Base-by-base conservation (phyloP, 2,888 invertebrate species). In the Sesia bembeciformis region DNA sequence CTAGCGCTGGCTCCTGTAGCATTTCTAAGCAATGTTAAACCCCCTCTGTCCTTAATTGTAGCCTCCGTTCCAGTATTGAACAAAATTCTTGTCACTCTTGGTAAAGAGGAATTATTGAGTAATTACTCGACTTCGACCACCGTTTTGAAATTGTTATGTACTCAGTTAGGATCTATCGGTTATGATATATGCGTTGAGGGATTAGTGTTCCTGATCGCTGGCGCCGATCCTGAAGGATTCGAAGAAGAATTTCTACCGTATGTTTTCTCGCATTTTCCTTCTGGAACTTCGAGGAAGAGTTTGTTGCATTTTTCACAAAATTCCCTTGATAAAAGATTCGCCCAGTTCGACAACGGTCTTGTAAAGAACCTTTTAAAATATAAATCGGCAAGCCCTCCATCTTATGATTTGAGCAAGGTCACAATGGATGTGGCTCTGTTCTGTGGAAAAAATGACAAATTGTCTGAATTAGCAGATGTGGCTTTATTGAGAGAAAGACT, bases 1-100 rank as follows among this genome's bases (percentile, higher is more conserved):
- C 78, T 90, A 52, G 88, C 90, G 8, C 67, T 92, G 43, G 91
- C 91, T 1, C 93, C 93, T 0, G 81, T 92, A 0, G 89, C 89
- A 7, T 91, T 78, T 61, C 69, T 90, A 58, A 71, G 72, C 4
- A 65, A 87, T 53, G 66, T 84, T 56, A 67, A 68, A 54, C 72
- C 75, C 2, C 61, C 73, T 1, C 5, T 64, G 5, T 53, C 53
- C 58, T 58, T 23, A 41, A 0, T 77, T 54, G 78, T 76, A 66
- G 61, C 39, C 70, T 71, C 59, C 68, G 61, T 42, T 62, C 78
- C 55, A 57, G 65, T 40, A 61, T 71, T 54, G 67, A 81, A 60
- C 58, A 66, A 38, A 50, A 90, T 50, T 86, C 91, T 72, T 65
- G 84, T 53, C 76, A 82, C 57, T 54, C 84, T 65, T 0, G 63